phyloP scores from a whole-genome alignment of 1,140 invertebrate species.

The Augochlora pura region DNA sequence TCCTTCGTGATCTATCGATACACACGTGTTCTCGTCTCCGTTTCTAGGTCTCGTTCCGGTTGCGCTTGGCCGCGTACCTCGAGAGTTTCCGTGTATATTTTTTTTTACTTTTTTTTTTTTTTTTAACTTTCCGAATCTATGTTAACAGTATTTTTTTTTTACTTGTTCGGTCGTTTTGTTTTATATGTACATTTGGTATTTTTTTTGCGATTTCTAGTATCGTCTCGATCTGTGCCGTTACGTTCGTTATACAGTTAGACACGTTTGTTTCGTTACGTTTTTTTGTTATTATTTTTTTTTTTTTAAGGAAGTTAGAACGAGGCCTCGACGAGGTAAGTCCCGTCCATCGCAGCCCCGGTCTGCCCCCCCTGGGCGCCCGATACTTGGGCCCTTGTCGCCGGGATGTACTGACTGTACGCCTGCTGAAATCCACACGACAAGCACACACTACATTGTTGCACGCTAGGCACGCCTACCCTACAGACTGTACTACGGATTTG shows the following conservation, averaged over 20 bases:
- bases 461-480: slow-evolving; percentile 75
- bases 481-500: slow-evolving; percentile 46
- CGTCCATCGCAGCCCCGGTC: slow-evolving; percentile 89
- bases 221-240: neutral
- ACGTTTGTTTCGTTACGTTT: too few species aligned
- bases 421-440: slow-evolving; percentile 84
- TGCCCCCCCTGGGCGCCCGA: slow-evolving; percentile 88
- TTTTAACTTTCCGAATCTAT: slow-evolving; percentile 7
- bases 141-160: neutral
- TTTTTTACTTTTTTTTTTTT: slow-evolving; percentile 11
- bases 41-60: too few species aligned
- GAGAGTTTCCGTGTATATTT: neutral
- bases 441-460: slow-evolving; percentile 80
- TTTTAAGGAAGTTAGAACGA: slow-evolving; percentile 81
- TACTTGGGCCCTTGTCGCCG: slow-evolving; percentile 83
- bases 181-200: neutral
- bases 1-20: neutral
- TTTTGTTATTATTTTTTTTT: too few species aligned
- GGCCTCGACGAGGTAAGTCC: slow-evolving; percentile 90
- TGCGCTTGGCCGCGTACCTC: too few species aligned
- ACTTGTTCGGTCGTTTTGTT: slow-evolving; percentile 1
- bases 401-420: slow-evolving; percentile 91
- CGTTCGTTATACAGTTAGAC: too few species aligned
- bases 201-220: neutral
- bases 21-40: neutral